Evolutionary conservation across 1,140 invertebrate species (phyloP).

Genomic region (Temnothorax nylanderi): DNA sequence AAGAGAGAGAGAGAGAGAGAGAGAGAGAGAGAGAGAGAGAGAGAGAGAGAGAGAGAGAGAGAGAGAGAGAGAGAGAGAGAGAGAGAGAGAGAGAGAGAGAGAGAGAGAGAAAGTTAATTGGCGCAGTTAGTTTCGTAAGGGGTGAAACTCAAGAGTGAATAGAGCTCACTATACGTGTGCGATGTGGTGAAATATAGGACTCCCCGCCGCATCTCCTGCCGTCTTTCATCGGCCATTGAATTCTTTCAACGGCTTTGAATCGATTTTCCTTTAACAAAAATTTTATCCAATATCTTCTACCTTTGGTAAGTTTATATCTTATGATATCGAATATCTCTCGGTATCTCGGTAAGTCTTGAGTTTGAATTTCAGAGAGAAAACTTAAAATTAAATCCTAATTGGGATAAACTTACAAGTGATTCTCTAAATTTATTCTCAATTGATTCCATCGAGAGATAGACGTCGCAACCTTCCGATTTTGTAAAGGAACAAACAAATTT

Average conservation of each 20-base stretch:
- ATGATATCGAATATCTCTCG: neutral
- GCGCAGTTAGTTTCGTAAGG: constrained; percentile 51
- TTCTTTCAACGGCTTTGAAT: neutral
- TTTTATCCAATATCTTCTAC: neutral
- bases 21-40: neutral
- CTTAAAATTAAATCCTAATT: neutral
- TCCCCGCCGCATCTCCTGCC: neutral
- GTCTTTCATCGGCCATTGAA: neutral
- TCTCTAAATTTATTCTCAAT: neutral
- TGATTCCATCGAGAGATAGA: neutral
- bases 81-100: no score
- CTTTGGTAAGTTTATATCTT: neutral
- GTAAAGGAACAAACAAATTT: neutral
- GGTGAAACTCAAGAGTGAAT: constrained; percentile 41
- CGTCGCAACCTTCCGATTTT: neutral
- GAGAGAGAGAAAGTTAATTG: constrained; percentile 47
- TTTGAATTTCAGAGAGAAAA: neutral
- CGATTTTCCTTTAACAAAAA: constrained; percentile 8
- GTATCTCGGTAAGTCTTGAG: neutral
- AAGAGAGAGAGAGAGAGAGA: neutral
- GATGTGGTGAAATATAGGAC: constrained; percentile 21
- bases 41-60: neutral
- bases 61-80: neutral
- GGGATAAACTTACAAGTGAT: neutral
- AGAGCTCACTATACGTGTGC: constrained; percentile 16